A percentile compares a stretch with the other conserved stretches of the same genome.
Evolutionary conservation across 2,113 vertebrate genomes (phyloP).

Genomic region (Notarius lentiginosus): DNA sequence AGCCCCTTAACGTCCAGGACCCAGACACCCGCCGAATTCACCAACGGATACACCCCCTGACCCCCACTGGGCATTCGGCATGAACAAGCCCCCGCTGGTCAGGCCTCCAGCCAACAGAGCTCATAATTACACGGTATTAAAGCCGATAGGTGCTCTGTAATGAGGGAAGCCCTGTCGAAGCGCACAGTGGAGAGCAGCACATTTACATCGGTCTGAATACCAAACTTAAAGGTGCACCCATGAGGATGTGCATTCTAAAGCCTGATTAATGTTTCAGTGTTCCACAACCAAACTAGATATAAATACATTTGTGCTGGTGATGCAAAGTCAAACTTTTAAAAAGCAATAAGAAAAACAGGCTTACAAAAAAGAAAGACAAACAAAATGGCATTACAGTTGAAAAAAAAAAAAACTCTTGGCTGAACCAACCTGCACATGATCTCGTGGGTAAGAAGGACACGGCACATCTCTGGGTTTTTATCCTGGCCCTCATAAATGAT

Average conservation of each 20-base stretch:
- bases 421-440: conserved; percentile 89
- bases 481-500: conserved; percentile 96
- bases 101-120: conserved; percentile 43
- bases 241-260: conserved; percentile 29
- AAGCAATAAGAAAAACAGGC: neutral
- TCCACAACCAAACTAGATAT: neutral
- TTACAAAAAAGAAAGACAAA: neutral
- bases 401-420: neutral
- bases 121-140: conserved; percentile 57
- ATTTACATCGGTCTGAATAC: conserved; percentile 37
- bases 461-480: conserved; percentile 98
- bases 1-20: conserved; percentile 31
- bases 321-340: neutral
- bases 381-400: too few relatives aligned
- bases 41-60: conserved; percentile 34
- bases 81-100: conserved; percentile 42
- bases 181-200: conserved; percentile 24
- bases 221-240: conserved; percentile 30
- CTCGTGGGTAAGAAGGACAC: conserved; percentile 92
- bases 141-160: conserved; percentile 48
- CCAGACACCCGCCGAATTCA: conserved; percentile 7
- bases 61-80: conserved; percentile 48
- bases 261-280: conserved; percentile 21
- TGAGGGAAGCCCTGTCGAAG: conserved; percentile 45
- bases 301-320: neutral